These are phyloP conservation scores for Tetraodon nigroviridis DNA, from an alignment of 2,113 vertebrate genomes.

Conservation along the genomic window DNA sequence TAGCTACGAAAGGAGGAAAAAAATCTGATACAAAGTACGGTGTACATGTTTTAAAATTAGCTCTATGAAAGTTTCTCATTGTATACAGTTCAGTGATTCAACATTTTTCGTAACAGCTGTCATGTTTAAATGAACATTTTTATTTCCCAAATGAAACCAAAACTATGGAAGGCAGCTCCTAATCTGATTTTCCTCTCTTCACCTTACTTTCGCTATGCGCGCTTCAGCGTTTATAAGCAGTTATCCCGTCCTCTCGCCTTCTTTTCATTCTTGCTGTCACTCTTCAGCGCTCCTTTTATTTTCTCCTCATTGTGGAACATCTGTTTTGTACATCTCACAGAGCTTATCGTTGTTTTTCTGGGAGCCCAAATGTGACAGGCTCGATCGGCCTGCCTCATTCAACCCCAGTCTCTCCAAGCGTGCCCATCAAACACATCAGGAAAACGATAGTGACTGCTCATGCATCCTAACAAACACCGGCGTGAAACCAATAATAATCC, in stretches of 20 bases:
- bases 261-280: slow-evolving; percentile 15
- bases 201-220: background rate
- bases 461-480: slow-evolving; percentile 16
- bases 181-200: slow-evolving; percentile 1
- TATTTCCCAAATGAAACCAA: slow-evolving; percentile 14
- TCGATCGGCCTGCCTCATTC: slow-evolving; percentile 22
- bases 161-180: background rate
- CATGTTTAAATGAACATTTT: slow-evolving; percentile 1
- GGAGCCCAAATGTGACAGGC: slow-evolving; percentile 41
- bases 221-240: background rate
- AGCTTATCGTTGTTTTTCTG: slow-evolving; percentile 26
- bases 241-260: background rate
- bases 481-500: slow-evolving; percentile 31
- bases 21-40: slow-evolving; percentile 24
- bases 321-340: slow-evolving; percentile 25
- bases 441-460: slow-evolving; percentile 36
- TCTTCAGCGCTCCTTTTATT: slow-evolving; percentile 21
- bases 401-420: slow-evolving; percentile 11
- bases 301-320: slow-evolving; percentile 20
- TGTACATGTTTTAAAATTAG: slow-evolving; percentile 8
- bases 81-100: slow-evolving; percentile 5
- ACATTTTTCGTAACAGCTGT: slow-evolving; percentile 11
- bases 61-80: slow-evolving; percentile 13
- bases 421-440: slow-evolving; percentile 18
- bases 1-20: slow-evolving; percentile 12